Conservation (phyloP, 2,888 invertebrate species). For the Andrena dorsata region DNA sequence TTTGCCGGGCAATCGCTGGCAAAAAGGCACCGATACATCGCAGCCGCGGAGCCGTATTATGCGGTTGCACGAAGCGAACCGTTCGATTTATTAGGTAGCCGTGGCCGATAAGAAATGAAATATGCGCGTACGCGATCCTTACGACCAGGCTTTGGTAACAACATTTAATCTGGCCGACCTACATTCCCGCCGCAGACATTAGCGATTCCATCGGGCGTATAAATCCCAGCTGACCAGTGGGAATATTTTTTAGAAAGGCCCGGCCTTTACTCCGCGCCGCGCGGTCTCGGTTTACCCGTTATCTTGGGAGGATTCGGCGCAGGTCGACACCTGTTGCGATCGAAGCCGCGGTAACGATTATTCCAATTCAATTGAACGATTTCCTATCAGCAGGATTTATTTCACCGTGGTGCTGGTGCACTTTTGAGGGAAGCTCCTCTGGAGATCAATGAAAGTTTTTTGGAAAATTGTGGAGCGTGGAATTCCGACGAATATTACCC, state of each 20-base stretch:
- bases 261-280: neutral
- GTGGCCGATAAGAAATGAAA: slow-evolving; percentile 66
- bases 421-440: neutral
- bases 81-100: slow-evolving; percentile 65
- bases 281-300: slow-evolving; percentile 9
- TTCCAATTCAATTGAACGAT: slow-evolving; percentile 11
- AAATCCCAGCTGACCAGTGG: slow-evolving; percentile 23
- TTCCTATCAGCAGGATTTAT: neutral
- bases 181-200: slow-evolving; percentile 41
- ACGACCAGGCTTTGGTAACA: slow-evolving; percentile 35
- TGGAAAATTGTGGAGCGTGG: neutral
- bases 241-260: slow-evolving; percentile 7
- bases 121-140: slow-evolving; percentile 47
- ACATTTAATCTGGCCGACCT: slow-evolving; percentile 55
- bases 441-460: neutral
- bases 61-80: slow-evolving; percentile 34
- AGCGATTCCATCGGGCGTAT: slow-evolving; percentile 43
- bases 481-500: neutral
- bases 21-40: slow-evolving; percentile 9
- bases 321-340: slow-evolving; percentile 54
- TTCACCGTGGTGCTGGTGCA: neutral
- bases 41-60: slow-evolving; percentile 31
- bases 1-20: slow-evolving; percentile 1
- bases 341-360: slow-evolving; percentile 24
- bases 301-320: slow-evolving; percentile 5